A percentile compares a stretch with the other conserved stretches of the same genome.
These are phyloP conservation scores for Trematomus loennbergii DNA, from an alignment of 2,113 vertebrate species.

Conservation along the genomic window DNA sequence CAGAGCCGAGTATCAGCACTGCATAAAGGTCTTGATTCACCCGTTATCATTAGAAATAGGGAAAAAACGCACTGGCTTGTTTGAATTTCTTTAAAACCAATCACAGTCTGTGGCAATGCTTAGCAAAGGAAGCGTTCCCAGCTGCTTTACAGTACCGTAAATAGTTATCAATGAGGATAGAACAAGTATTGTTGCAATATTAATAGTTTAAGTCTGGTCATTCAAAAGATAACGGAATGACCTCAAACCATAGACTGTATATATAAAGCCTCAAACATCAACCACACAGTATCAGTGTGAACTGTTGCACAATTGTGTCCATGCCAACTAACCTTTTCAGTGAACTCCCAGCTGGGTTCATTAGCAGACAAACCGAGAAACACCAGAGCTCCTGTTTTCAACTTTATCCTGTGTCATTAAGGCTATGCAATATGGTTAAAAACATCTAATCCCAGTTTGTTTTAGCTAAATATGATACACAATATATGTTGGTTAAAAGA, in stretches of 20 bases:
- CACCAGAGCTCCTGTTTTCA: not conserved
- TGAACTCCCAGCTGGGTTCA: constrained; percentile 18
- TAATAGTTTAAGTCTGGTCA: not conserved
- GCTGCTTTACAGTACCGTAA: not conserved
- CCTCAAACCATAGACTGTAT: no score
- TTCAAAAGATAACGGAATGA: not conserved
- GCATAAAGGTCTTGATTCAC: no score
- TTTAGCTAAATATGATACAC: no score
- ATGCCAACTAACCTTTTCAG: not conserved
- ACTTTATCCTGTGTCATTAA: not conserved
- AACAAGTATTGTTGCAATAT: not conserved
- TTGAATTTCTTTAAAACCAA: not conserved
- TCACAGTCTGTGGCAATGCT: not conserved
- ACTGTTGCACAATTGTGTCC: not conserved
- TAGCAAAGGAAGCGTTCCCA: not conserved
- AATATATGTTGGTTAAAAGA: no score
- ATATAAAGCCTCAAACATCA: not conserved
- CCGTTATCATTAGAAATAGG: not conserved
- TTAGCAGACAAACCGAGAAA: constrained; percentile 6
- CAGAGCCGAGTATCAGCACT: not conserved
- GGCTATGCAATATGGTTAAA: no score
- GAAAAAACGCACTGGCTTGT: not conserved
- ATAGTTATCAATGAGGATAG: not conserved
- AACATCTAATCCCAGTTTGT: no score
- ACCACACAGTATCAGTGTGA: not conserved